A percentile compares a stretch with the other conserved stretches of the same genome.
Evolutionary conservation across 1,140 invertebrate genomes (phyloP).

Genomic region (Bradysia coprophila): DNA sequence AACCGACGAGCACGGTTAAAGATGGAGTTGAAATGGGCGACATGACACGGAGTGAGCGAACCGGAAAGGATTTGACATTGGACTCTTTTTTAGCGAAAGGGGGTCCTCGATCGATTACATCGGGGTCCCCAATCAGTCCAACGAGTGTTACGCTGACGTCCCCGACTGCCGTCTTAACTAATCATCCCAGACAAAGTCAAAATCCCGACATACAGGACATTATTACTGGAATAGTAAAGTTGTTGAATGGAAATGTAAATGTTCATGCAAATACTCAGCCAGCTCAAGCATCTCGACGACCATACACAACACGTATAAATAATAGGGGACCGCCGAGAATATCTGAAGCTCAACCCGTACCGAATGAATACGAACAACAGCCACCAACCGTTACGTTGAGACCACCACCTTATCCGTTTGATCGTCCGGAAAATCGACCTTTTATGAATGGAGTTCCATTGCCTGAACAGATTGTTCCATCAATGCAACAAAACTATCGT

Average conservation of each 20-base stretch:
- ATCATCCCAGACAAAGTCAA: slow-evolving; percentile 8
- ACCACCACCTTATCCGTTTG: slow-evolving; percentile 40
- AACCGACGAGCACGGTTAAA: slow-evolving; percentile 17
- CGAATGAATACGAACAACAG: slow-evolving; percentile 43
- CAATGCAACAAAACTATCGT: slow-evolving; percentile 22
- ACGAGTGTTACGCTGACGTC: slow-evolving; percentile 10
- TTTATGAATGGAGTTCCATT: slow-evolving; percentile 47
- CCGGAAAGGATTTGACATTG: too few relatives aligned
- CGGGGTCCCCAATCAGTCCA: slow-evolving; percentile 24
- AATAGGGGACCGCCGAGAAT: slow-evolving; percentile 72
- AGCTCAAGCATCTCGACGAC: slow-evolving; percentile 27
- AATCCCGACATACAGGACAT: slow-evolving; percentile 78
- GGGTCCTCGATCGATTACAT: slow-evolving; percentile 21
- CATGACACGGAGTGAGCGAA: neutral
- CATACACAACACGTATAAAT: slow-evolving; percentile 56
- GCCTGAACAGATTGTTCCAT: slow-evolving; percentile 52
- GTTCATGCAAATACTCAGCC: slow-evolving; percentile 45
- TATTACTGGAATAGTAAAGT: slow-evolving; percentile 73
- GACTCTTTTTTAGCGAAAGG: slow-evolving; percentile 23
- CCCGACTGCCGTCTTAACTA: slow-evolving; percentile 10
- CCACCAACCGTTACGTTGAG: slow-evolving; percentile 26
- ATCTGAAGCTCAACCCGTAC: slow-evolving; percentile 47
- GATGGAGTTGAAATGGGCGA: neutral
- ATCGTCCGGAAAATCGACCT: slow-evolving; percentile 36
- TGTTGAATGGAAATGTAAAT: slow-evolving; percentile 74